Percentiles rank a stretch among this genome's conserved stretches.
Conservation (phyloP, 2,113 vertebrate species). For the Melospiza melodia region DNA sequence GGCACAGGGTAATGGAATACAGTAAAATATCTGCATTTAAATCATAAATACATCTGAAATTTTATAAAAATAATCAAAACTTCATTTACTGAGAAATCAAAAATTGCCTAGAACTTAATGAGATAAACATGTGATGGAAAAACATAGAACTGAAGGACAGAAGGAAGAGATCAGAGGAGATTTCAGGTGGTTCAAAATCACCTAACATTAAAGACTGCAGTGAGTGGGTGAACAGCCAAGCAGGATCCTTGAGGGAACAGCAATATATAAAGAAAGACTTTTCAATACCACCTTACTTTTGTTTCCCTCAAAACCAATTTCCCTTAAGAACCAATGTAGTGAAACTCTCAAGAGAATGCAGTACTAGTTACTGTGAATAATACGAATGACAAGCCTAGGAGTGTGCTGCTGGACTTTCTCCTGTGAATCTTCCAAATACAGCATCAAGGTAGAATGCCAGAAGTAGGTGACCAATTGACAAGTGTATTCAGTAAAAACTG, state of each 20-base stretch:
- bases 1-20: background rate
- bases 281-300: background rate
- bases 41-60: background rate
- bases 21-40: background rate
- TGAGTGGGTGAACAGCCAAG: accelerated
- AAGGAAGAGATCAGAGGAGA: background rate
- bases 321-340: background rate
- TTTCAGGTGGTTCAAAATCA: background rate
- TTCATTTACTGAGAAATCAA: background rate
- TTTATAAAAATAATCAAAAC: accelerated
- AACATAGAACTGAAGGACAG: background rate
- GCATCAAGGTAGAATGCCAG: background rate
- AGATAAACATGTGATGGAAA: background rate
- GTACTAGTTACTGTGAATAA: background rate
- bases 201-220: background rate
- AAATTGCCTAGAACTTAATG: background rate
- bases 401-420: background rate
- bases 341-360: background rate
- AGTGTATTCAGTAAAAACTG: background rate
- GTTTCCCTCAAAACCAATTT: background rate
- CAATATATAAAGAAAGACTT: background rate
- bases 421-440: background rate
- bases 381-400: background rate
- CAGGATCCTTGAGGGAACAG: background rate
- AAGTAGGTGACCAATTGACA: background rate